Conservation (phyloP, 2,888 invertebrate genomes). For the Dicyrtomina minuta region DNA sequence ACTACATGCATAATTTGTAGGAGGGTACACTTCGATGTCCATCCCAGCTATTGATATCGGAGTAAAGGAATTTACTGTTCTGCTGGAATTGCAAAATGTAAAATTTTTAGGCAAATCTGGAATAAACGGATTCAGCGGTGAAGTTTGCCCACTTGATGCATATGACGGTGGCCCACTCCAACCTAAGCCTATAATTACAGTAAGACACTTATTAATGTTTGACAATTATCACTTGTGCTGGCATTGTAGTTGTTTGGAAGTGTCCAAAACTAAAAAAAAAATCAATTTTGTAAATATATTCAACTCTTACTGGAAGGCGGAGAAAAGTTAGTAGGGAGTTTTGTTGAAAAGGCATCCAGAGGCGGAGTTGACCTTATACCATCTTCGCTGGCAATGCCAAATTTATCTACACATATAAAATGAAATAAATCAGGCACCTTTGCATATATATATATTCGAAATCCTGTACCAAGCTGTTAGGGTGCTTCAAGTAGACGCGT, state of each 20-base stretch:
- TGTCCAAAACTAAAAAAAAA: background rate
- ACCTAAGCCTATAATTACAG: constrained; percentile 59
- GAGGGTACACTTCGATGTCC: too few species aligned
- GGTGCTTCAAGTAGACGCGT: too few species aligned
- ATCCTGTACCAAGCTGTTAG: too few species aligned
- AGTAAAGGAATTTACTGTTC: too few species aligned
- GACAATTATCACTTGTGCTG: too few species aligned
- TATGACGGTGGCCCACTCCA: constrained; percentile 87
- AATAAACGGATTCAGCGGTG: constrained; percentile 63
- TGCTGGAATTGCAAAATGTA: too few species aligned
- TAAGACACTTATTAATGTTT: too few species aligned
- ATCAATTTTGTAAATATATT: constrained; percentile 1
- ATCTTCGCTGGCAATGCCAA: constrained; percentile 16
- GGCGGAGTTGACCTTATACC: constrained; percentile 16
- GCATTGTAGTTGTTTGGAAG: too few species aligned
- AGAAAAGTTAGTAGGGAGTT: constrained; percentile 32
- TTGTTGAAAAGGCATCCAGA: constrained; percentile 10
- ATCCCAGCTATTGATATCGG: background rate
- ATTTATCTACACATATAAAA: too few species aligned
- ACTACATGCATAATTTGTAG: too few species aligned
- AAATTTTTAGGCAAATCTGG: constrained; percentile 15
- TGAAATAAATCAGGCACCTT: too few species aligned
- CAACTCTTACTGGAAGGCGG: constrained; percentile 38
- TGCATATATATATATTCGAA: too few species aligned
- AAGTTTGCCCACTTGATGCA: constrained; percentile 76